Evolutionary conservation across 1,140 invertebrate genomes (phyloP).

Genomic region (Penaeus vannamei): DNA sequence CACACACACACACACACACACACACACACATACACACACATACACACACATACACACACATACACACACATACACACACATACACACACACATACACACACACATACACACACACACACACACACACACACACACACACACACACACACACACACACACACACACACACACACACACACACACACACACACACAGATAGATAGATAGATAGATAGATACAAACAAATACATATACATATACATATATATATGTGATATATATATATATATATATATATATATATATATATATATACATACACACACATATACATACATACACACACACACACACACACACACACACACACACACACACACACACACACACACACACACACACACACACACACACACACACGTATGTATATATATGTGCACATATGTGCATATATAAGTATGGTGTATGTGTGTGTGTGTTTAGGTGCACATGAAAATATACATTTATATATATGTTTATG

Average conservation of each 20-base stretch:
- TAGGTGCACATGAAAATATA: neutral
- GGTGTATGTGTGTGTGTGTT: neutral
- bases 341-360: neutral
- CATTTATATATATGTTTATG: neutral
- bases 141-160: neutral
- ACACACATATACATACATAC: neutral
- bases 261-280: constrained; percentile 22
- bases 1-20: neutral
- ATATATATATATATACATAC: constrained; percentile 24
- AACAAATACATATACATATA: neutral
- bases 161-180: neutral
- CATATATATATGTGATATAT: constrained; percentile 12
- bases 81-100: neutral
- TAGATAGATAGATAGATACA: neutral
- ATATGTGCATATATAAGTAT: neutral
- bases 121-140: neutral
- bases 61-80: neutral
- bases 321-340: neutral
- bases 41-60: neutral
- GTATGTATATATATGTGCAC: constrained; percentile 1
- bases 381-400: constrained; percentile 18
- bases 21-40: neutral
- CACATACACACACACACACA: neutral
- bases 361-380: constrained; percentile 32
- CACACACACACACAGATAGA: neutral